A percentile compares a stretch with the other conserved stretches of the same genome.
phyloP scores from a whole-genome alignment of 2,113 vertebrate genomes.

The Beaufortia kweichowensis region DNA sequence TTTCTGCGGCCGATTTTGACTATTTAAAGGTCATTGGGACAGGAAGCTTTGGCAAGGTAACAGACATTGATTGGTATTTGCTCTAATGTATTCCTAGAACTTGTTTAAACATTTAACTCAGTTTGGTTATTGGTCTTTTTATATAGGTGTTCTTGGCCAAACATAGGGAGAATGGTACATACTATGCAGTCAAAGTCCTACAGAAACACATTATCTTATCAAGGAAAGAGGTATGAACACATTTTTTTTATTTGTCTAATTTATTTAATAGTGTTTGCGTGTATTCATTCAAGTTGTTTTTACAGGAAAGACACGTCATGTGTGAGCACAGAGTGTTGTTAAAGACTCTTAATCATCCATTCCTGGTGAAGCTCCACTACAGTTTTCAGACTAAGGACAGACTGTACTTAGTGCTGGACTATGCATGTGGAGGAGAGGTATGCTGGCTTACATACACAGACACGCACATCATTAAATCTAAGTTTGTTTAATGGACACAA shows the following conservation, averaged over 20 bases:
- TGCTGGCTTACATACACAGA: conserved; percentile 17
- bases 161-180: conserved; percentile 66
- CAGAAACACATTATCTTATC: conserved; percentile 73
- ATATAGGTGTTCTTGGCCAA: conserved; percentile 76
- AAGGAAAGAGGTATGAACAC: conserved; percentile 68
- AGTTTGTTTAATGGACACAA: background rate
- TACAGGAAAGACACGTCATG: conserved; percentile 76
- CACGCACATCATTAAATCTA: background rate
- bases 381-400: conserved; percentile 76
- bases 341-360: conserved; percentile 76
- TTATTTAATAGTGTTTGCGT: conserved; percentile 3
- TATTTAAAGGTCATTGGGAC: conserved; percentile 78
- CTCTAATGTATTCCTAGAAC: background rate
- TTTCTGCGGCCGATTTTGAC: conserved; percentile 76
- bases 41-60: conserved; percentile 80
- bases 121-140: background rate
- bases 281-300: conserved; percentile 10
- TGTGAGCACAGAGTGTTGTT: conserved; percentile 76
- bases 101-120: background rate
- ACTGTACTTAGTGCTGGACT: conserved; percentile 79
- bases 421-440: conserved; percentile 78
- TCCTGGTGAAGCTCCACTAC: conserved; percentile 79
- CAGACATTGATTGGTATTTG: background rate
- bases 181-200: conserved; percentile 77
- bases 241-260: background rate